Evolutionary conservation across 2,113 vertebrate species (phyloP).

Genomic region (Bubo blakistoni): DNA sequence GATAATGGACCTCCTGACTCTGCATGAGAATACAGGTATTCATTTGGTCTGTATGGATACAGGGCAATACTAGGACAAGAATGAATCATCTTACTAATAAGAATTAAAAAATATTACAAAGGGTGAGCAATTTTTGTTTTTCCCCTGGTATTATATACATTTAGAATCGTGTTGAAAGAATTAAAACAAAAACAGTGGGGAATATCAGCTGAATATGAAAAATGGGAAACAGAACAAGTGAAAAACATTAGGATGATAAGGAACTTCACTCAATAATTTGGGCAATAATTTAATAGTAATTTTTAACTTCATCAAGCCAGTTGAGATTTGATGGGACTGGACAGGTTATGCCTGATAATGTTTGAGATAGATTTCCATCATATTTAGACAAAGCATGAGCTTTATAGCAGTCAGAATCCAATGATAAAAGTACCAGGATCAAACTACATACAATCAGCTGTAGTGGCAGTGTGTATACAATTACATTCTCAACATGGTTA

Average conservation of each 20-base stretch:
- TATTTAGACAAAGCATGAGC: not conserved
- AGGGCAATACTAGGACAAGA: not conserved
- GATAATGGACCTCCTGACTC: not conserved
- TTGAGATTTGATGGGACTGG: not conserved
- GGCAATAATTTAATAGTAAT: not conserved
- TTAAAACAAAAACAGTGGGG: not conserved
- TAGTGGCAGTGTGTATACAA: not conserved
- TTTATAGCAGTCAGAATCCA: not conserved
- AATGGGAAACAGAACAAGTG: not conserved
- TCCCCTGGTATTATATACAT: rapidly evolving
- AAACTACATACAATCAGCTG: not conserved
- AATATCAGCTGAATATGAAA: not conserved
- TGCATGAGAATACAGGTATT: not conserved
- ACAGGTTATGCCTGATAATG: not conserved
- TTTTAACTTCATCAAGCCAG: not conserved
- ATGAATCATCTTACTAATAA: not conserved
- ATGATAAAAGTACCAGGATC: not conserved
- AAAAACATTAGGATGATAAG: not conserved
- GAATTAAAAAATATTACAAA: not conserved
- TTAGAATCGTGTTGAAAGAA: not conserved
- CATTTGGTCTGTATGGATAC: not conserved
- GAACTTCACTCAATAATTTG: not conserved
- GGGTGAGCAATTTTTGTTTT: not conserved
- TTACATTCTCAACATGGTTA: not conserved
- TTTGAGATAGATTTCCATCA: not conserved